Base-by-base conservation (phyloP, 2,113 vertebrate genomes). In the Larimichthys crocea region DNA sequence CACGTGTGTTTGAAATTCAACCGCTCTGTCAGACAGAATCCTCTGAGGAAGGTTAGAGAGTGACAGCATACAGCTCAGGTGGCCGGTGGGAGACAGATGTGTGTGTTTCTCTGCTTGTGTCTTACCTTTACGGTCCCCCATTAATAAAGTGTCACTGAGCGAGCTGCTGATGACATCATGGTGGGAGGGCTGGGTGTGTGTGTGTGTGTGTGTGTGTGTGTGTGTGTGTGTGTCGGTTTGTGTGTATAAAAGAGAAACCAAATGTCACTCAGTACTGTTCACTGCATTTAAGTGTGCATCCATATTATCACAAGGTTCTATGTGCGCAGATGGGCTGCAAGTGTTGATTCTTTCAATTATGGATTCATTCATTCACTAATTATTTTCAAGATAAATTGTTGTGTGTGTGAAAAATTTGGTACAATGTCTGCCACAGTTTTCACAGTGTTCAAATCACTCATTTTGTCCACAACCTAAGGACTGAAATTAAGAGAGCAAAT, bases 151-250 rank as follows among this genome's bases (percentile, higher is more conserved):
- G 86, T 89, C 84, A 83, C 16, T 24, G 63, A 46, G 82, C 19
- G 29, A 61, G 64, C n/a, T 22, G 50, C 52, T 82, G 71, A 79
- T 94, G 93, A 91, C 86, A 87, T 94, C 91, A 90, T 90, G 64
- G 62, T 22, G 62, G 65, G 73, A 44, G 78, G 60, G 50, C 22
- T 40, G 4, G 16, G 29, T 44, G 60, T 65, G 46, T 57, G 42
- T 46, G 44, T 55, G 61, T 35, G 56, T 64, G 63, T 65, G 60
- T 67, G 42, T 46, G 31, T 52, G 60, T 65, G 46, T 62, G 46
- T 40, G 5, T n/a, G 60, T 65, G 46, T 57, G 63, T 66, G 65
- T 59, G 31, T 53, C 35, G 40, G 46, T 44, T 42, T 57, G 31
- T 14, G 64, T 74, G 61, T 65, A 44, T 66, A 60, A 75, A 57